These are phyloP conservation scores for Aquatica leii DNA, from an alignment of 2,888 invertebrate species.

Conservation along the genomic window DNA sequence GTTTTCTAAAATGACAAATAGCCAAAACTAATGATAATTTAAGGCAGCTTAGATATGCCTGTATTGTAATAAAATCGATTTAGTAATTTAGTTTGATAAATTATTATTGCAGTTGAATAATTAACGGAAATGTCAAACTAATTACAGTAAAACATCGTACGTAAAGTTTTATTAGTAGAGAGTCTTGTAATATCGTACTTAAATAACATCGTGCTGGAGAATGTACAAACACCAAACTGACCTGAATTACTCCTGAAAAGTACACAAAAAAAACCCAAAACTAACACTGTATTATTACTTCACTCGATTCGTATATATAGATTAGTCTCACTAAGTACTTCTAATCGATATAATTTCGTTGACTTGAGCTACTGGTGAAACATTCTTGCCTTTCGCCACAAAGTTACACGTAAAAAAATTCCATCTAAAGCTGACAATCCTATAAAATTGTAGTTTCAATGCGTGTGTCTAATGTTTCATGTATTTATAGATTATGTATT, in stretches of 20 bases:
- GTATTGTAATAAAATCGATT: neutral
- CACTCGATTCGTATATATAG: constrained; percentile 22
- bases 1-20: too few relatives aligned
- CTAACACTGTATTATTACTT: constrained; percentile 35
- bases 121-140: constrained; percentile 1
- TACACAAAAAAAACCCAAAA: constrained; percentile 32
- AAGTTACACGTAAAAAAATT: neutral
- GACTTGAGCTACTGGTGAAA: constrained; percentile 27
- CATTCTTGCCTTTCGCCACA: constrained; percentile 16
- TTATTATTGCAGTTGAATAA: constrained; percentile 6
- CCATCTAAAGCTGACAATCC: constrained; percentile 10
- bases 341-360: constrained; percentile 34
- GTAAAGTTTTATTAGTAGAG: neutral
- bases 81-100: constrained; percentile 13
- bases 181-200: constrained; percentile 27
- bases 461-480: neutral
- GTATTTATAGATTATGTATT: neutral
- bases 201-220: constrained; percentile 10
- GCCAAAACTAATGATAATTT: too few relatives aligned
- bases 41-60: neutral
- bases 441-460: neutral
- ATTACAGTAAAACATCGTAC: neutral
- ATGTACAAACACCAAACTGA: constrained; percentile 33
- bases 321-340: constrained; percentile 28
- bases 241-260: constrained; percentile 33